phyloP scores from a whole-genome alignment of 1,140 invertebrate species.

The Papilio aristodemus region DNA sequence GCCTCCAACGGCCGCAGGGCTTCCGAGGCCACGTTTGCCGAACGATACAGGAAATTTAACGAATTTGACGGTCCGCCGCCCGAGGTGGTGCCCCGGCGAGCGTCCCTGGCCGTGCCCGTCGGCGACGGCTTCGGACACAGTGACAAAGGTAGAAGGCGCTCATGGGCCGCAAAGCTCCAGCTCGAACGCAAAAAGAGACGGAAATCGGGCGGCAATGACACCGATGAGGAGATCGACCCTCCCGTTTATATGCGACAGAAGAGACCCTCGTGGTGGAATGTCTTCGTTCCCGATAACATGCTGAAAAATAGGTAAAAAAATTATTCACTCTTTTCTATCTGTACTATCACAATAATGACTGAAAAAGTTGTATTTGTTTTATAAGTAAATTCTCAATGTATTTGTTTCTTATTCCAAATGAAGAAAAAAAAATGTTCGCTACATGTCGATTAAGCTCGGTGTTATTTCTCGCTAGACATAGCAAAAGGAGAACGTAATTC shows the following conservation, averaged over 20 bases:
- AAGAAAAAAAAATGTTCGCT: not conserved
- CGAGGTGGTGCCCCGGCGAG: conserved; percentile 80
- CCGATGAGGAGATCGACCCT: conserved; percentile 80
- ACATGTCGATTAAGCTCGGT: conserved; percentile 1
- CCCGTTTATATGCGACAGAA: conserved; percentile 84
- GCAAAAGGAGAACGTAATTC: conserved; percentile 31
- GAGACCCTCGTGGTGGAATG: conserved; percentile 92
- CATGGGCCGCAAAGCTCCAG: conserved; percentile 76
- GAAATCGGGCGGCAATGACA: conserved; percentile 74
- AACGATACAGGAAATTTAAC: conserved; percentile 70
- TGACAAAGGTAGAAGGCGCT: conserved; percentile 84
- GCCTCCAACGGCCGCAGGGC: conserved; percentile 66
- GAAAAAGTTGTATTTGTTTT: conserved; percentile 5
- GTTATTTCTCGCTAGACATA: conserved; percentile 17
- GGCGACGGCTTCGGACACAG: conserved; percentile 79
- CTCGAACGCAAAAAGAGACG: conserved; percentile 75
- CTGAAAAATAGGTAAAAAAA: conserved; percentile 82
- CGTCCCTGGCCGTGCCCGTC: conserved; percentile 86
- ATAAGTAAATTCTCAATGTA: conserved; percentile 2
- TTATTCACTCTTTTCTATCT: not conserved
- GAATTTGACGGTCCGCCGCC: conserved; percentile 79
- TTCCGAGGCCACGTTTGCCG: conserved; percentile 69
- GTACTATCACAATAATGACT: conserved; percentile 21
- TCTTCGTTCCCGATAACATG: conserved; percentile 87
- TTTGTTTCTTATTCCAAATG: not conserved